Evolutionary conservation across 1,140 invertebrate species (phyloP).

Genomic region (Metaphire vulgaris): DNA sequence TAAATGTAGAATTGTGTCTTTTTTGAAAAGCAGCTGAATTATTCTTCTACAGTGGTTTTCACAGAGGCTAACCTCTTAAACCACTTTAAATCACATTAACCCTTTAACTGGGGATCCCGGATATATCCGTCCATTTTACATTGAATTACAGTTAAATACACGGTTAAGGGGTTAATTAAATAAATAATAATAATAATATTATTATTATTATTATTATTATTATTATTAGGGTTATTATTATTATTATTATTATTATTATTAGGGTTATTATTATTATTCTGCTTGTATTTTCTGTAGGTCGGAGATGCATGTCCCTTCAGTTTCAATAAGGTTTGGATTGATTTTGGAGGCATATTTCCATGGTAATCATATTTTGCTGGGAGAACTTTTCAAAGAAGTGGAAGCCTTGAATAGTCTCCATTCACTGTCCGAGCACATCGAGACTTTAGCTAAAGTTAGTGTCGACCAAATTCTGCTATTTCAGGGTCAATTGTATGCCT

Average conservation of each 20-base stretch:
- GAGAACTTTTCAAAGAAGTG: slow-evolving; percentile 70
- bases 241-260: not conserved
- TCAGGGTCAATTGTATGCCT: too few relatives aligned
- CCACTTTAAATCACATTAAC: too few relatives aligned
- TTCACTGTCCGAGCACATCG: slow-evolving; percentile 39
- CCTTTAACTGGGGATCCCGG: too few relatives aligned
- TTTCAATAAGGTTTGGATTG: slow-evolving; percentile 72
- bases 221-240: not conserved
- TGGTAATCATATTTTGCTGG: slow-evolving; percentile 67
- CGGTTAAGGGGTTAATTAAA: too few relatives aligned
- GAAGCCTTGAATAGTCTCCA: slow-evolving; percentile 79
- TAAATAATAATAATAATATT: not conserved
- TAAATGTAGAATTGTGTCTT: too few relatives aligned
- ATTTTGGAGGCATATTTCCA: slow-evolving; percentile 90
- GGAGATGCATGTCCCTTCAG: slow-evolving; percentile 51
- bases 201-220: not conserved
- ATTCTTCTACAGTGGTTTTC: too few relatives aligned
- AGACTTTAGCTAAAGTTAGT: too few relatives aligned
- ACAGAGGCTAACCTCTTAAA: too few relatives aligned
- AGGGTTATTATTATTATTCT: not conserved
- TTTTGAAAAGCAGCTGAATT: too few relatives aligned
- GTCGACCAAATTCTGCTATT: too few relatives aligned
- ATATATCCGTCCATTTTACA: too few relatives aligned
- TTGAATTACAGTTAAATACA: too few relatives aligned
- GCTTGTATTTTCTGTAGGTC: slow-evolving; percentile 42